phyloP scores from a whole-genome alignment of 2,888 invertebrate genomes.

The Aphodius granarius region DNA sequence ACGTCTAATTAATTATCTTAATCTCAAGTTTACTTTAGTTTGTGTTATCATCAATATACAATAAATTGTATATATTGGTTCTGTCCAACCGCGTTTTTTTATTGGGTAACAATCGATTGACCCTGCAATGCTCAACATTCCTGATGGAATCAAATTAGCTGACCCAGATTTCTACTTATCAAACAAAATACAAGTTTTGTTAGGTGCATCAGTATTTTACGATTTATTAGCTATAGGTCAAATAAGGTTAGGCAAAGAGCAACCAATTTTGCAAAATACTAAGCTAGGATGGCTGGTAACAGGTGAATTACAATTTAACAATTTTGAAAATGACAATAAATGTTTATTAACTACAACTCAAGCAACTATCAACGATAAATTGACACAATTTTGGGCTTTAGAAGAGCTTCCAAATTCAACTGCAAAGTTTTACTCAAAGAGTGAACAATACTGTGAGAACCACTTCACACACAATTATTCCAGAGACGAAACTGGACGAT shows the following conservation, averaged over 20 bases:
- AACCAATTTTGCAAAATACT: slow-evolving; percentile 21
- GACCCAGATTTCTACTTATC: background rate
- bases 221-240: slow-evolving; percentile 12
- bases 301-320: slow-evolving; percentile 10
- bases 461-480: slow-evolving; percentile 28
- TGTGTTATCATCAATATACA: background rate
- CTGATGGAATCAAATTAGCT: background rate
- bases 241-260: slow-evolving; percentile 8
- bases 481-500: slow-evolving; percentile 30
- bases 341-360: background rate
- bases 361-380: background rate
- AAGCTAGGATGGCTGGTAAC: slow-evolving; percentile 34
- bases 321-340: background rate
- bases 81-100: background rate
- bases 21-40: background rate
- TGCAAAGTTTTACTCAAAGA: slow-evolving; percentile 14
- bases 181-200: slow-evolving; percentile 1
- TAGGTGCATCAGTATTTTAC: slow-evolving; percentile 15
- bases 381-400: slow-evolving; percentile 35
- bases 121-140: background rate
- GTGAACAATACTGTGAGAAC: slow-evolving; percentile 33
- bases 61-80: background rate
- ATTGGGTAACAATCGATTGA: background rate
- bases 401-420: slow-evolving; percentile 27
- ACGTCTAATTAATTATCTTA: background rate